Percentiles rank a stretch among this genome's conserved stretches.
These are phyloP conservation scores for Callospermophilus lateralis DNA, from an alignment of 2,113 vertebrate genomes.

Conservation along the genomic window DNA sequence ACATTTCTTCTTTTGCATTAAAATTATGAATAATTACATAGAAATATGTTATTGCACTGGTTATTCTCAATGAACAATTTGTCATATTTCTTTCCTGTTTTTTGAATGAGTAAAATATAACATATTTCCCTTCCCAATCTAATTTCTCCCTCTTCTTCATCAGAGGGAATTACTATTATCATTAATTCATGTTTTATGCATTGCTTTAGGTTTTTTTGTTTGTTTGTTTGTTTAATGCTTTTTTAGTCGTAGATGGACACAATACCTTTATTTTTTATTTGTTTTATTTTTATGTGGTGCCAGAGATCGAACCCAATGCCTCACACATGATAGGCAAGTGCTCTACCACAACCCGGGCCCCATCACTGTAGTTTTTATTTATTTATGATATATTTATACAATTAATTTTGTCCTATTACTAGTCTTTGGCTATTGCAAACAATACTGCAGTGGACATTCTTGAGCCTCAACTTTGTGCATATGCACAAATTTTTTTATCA, in stretches of 20 bases:
- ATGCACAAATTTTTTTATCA: background rate
- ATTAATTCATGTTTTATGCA: constrained; percentile 39
- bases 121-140: background rate
- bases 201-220: background rate
- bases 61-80: background rate
- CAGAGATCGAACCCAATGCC: too few relatives aligned
- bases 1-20: constrained; percentile 13
- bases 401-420: background rate
- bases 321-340: too few relatives aligned
- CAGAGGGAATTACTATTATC: background rate
- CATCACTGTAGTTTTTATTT: background rate
- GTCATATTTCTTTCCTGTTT: constrained; percentile 29
- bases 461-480: background rate
- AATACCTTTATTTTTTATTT: too few relatives aligned
- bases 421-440: background rate
- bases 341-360: too few relatives aligned
- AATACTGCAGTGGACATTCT: background rate
- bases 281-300: too few relatives aligned
- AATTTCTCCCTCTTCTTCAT: background rate
- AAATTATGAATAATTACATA: background rate
- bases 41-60: background rate
- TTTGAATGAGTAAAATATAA: constrained; percentile 31
- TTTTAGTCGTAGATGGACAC: too few relatives aligned
- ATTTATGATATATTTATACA: background rate
- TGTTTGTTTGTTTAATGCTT: too few relatives aligned